Conservation (phyloP, 2,797 vertebrate genomes). For the Paramormyrops hopkinsi region DNA sequence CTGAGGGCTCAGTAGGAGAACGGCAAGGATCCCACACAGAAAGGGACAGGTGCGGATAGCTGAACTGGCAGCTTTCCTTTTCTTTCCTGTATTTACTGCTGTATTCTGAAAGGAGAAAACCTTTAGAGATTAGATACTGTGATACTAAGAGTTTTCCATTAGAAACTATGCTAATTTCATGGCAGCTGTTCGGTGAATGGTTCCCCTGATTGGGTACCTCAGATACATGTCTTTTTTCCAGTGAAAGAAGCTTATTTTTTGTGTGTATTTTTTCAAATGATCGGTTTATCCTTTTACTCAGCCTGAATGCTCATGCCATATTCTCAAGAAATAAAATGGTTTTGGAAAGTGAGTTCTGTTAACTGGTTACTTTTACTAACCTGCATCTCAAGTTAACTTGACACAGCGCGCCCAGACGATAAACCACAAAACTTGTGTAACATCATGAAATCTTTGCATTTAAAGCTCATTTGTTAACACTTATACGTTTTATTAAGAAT, state of each 20-base stretch:
- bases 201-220: conserved; percentile 5
- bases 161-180: conserved; percentile 21
- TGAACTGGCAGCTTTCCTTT: conserved; percentile 17
- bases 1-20: not conserved
- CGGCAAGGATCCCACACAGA: not conserved
- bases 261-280: conserved; percentile 41
- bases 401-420: not conserved
- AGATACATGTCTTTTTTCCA: conserved; percentile 29
- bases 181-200: conserved; percentile 51
- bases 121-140: conserved; percentile 25
- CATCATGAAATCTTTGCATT: not conserved
- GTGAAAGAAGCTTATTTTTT: conserved; percentile 40
- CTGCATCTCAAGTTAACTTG: not conserved
- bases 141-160: conserved; percentile 23
- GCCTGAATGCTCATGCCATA: not conserved
- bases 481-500: not conserved
- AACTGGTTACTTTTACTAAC: conserved; percentile 19
- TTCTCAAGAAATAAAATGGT: conserved; percentile 55
- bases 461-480: not conserved
- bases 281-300: conserved; percentile 31
- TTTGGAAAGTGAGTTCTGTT: conserved; percentile 21
- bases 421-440: not conserved
- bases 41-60: not conserved
- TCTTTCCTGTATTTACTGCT: conserved; percentile 36
- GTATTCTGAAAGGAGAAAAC: conserved; percentile 54